Percentiles rank a stretch among this genome's conserved stretches.
These are phyloP conservation scores for Tetragonisca angustula DNA, from an alignment of 2,888 invertebrate species.

Conservation along the genomic window DNA sequence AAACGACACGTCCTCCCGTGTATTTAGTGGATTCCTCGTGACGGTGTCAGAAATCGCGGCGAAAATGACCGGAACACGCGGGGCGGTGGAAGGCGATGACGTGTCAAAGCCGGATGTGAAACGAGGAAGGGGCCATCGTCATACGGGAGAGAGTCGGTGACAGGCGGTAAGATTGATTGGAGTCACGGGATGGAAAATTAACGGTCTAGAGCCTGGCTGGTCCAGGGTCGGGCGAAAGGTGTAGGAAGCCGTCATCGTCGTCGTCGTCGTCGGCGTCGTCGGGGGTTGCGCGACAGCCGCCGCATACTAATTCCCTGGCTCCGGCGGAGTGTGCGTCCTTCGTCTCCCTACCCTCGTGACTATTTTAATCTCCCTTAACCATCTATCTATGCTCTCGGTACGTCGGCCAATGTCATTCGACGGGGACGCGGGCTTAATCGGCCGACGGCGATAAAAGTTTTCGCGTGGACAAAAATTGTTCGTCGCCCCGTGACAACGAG, in stretches of 20 bases:
- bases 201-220: constrained; percentile 79
- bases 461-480: background rate
- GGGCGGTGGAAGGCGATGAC: constrained; percentile 53
- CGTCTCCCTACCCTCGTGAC: constrained; percentile 8
- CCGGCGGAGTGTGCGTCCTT: constrained; percentile 36
- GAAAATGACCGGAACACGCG: constrained; percentile 53
- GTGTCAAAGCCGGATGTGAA: constrained; percentile 65
- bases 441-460: background rate
- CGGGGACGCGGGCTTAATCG: background rate
- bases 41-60: constrained; percentile 50
- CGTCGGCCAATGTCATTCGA: constrained; percentile 14
- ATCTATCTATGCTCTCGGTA: constrained; percentile 26
- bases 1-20: constrained; percentile 56
- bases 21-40: constrained; percentile 59
- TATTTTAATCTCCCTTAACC: constrained; percentile 61
- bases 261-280: constrained; percentile 59
- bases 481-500: too few relatives aligned
- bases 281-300: constrained; percentile 78
- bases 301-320: constrained; percentile 80
- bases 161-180: constrained; percentile 83
- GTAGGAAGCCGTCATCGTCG: constrained; percentile 64
- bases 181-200: constrained; percentile 84
- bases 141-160: constrained; percentile 78
- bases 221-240: constrained; percentile 72
- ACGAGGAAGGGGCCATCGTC: constrained; percentile 50